A percentile compares a stretch with the other conserved stretches of the same genome.
Conservation (phyloP, 2,797 vertebrate species). For the Otus scops region DNA sequence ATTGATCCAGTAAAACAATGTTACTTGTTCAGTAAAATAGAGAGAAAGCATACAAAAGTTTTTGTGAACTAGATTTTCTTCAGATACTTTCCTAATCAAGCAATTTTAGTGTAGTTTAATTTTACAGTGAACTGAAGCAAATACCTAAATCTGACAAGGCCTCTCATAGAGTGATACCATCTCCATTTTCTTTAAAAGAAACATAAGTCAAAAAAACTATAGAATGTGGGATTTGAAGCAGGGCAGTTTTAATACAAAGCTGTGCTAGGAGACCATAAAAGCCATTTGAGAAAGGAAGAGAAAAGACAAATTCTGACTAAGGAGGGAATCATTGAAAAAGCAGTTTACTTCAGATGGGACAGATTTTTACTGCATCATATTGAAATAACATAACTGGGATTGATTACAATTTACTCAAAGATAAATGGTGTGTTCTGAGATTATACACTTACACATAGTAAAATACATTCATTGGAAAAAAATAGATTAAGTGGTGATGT, state of each 20-base stretch:
- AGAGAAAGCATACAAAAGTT: not conserved
- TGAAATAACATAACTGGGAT: not conserved
- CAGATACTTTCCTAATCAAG: not conserved
- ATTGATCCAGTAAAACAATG: slow-evolving; percentile 33
- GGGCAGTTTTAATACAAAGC: not conserved
- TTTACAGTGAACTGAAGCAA: slow-evolving; percentile 46
- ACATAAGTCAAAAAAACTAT: not conserved
- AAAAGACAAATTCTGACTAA: not conserved
- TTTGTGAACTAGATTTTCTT: slow-evolving; percentile 6
- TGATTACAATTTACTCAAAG: not conserved
- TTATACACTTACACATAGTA: not conserved
- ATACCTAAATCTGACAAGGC: not conserved
- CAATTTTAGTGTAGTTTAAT: slow-evolving; percentile 33
- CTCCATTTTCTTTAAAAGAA: not conserved
- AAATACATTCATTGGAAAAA: not conserved
- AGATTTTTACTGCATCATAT: not conserved
- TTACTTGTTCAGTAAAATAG: slow-evolving; percentile 38
- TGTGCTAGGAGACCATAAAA: not conserved
- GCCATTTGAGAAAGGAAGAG: not conserved
- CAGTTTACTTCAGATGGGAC: not conserved
- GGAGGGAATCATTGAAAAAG: not conserved
- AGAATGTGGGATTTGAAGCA: not conserved
- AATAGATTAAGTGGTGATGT: not conserved
- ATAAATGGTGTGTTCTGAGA: not conserved
- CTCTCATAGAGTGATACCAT: not conserved